Base-by-base conservation (phyloP, 2,113 vertebrate genomes). In the Stegastes partitus region DNA sequence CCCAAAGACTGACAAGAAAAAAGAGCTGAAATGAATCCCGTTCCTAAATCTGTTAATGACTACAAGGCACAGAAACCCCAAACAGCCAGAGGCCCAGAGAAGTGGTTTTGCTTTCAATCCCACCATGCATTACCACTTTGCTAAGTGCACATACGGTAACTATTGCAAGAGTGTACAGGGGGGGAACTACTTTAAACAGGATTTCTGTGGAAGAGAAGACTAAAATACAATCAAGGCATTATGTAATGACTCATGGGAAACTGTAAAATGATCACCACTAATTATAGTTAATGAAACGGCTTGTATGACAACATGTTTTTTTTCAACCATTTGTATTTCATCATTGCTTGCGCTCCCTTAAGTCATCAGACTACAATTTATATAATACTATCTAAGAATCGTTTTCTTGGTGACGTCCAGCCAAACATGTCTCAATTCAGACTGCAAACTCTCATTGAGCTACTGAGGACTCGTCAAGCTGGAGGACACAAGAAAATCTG, bases 131-230 rank as follows among this genome's bases (percentile, higher is more conserved):
- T 18, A 23, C 22, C 26, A 55, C 51, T 76, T 76, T 72, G 22
- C 34, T 28, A 50, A 3, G 21, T 22, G 66, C 51, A 56, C 73
- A 77, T 62, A 25, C 2, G 14, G 57, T 37, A 70, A 77, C 74
- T 68, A 59, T 68, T 82, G 28, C 31, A 63, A 15, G 64, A 2
- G 14, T 31, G 28, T 11, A 14, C 8, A 18, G 9, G 26, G 10
- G 25, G 57, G 16, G 44, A 51, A 42, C 25, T 5, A 31, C 44
- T 73, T 70, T 15, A 3, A 50, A 47, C 37, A 34, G 18, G 49
- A 39, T 56, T 63, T 11, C 19, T 31, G 25, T 6, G 39, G 55
- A 25, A 51, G n/a, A 63, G 16, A 55, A 73, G 53, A 56, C 23
- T 63, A 10, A 42, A 73, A 49, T 14, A 45, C 22, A 68, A 10